A percentile compares a stretch with the other conserved stretches of the same genome.
Conservation (phyloP, 2,797 vertebrate genomes). For the Myoxocephalus aenaeus region DNA sequence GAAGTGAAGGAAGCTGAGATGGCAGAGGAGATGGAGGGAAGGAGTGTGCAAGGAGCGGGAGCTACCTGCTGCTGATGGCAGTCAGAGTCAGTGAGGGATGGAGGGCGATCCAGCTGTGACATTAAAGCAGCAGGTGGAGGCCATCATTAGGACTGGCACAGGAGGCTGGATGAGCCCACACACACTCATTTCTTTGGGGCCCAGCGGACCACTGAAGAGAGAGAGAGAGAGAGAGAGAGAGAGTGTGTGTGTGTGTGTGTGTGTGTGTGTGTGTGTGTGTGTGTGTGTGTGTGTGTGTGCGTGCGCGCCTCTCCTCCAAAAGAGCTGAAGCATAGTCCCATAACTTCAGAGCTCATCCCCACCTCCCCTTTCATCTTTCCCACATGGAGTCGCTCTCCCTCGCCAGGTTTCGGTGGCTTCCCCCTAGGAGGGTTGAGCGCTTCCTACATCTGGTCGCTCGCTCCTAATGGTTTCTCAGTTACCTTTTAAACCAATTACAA, state of each 20-base stretch:
- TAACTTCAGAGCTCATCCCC: conserved; percentile 68
- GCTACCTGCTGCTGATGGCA: conserved; percentile 84
- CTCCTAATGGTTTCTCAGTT: conserved; percentile 60
- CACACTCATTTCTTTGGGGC: conserved; percentile 92
- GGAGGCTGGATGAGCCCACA: conserved; percentile 92
- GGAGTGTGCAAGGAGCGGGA: conserved; percentile 61
- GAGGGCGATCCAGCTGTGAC: conserved; percentile 97
- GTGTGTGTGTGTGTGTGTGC: conserved; percentile 1
- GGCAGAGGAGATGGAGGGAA: conserved; percentile 61
- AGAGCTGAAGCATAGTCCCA: conserved; percentile 67
- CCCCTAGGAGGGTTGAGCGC: conserved; percentile 58
- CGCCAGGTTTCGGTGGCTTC: conserved; percentile 41
- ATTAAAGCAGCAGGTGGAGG: conserved; percentile 99
- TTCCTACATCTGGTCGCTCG: conserved; percentile 67
- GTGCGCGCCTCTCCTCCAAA: conserved; percentile 55
- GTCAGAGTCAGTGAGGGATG: conserved; percentile 91
- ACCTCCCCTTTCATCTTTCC: conserved; percentile 54
- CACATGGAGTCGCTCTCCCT: conserved; percentile 51
- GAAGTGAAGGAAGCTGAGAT: conserved; percentile 62
- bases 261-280: neutral
- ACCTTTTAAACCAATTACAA: conserved; percentile 61
- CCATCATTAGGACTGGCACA: conserved; percentile 98
- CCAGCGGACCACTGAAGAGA: conserved; percentile 88
- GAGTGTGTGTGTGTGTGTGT: too few relatives aligned
- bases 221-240: neutral